These are phyloP conservation scores for Tethya wilhelma DNA, from an alignment of 37 sponge, comb jelly and placozoan species.

Conservation along the genomic window DNA sequence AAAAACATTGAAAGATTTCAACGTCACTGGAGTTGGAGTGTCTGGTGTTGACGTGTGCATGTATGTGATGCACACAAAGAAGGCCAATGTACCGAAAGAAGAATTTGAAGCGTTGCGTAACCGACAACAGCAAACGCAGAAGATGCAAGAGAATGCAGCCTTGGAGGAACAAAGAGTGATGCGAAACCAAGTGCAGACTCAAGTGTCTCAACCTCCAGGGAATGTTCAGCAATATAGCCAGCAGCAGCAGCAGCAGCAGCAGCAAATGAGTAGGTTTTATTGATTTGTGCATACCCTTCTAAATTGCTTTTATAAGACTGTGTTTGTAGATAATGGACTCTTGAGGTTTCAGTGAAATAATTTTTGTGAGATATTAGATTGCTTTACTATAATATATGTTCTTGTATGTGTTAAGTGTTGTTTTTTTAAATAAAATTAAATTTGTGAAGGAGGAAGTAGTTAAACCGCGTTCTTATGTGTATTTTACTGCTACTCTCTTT, in stretches of 20 bases:
- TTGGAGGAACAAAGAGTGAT: background rate
- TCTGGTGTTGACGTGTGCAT: conserved; percentile 26
- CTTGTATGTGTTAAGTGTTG: no score
- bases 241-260: background rate
- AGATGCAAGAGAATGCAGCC: conserved; percentile 3
- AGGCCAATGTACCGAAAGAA: conserved; percentile 61
- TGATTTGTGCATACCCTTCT: no score
- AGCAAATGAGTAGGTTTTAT: no score
- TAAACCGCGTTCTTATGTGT: no score
- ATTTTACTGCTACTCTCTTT: no score
- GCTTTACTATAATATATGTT: no score
- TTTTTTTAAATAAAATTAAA: no score
- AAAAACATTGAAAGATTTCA: conserved; percentile 38
- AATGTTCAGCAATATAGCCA: background rate
- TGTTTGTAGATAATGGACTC: no score
- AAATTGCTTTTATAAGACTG: no score
- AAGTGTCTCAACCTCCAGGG: background rate
- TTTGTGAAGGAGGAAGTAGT: no score
- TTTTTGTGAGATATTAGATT: no score
- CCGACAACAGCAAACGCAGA: conserved; percentile 22
- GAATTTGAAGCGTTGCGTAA: conserved; percentile 24
- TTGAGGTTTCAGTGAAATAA: no score
- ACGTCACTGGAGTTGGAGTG: conserved; percentile 2
- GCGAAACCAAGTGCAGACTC: background rate
- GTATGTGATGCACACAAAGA: conserved; percentile 75